Percentiles rank a stretch among this genome's conserved stretches.
Conservation (phyloP, 2,888 invertebrate species). For the Lagria hirta region DNA sequence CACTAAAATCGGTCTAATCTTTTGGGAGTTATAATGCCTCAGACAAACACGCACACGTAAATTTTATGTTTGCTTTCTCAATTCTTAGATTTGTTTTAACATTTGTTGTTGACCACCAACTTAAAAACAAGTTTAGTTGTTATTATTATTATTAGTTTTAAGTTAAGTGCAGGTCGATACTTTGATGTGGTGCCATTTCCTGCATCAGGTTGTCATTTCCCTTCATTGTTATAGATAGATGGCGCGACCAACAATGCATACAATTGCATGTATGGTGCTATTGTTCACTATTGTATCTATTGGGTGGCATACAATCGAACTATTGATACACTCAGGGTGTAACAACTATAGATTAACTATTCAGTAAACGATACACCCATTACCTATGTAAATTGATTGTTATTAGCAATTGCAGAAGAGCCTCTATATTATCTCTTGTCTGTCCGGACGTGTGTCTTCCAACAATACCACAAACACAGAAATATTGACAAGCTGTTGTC, state of each 20-base stretch:
- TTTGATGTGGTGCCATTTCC: slow-evolving; percentile 38
- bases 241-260: slow-evolving; percentile 48
- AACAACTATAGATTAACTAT: slow-evolving; percentile 54
- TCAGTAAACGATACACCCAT: slow-evolving; percentile 53
- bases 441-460: too few species aligned
- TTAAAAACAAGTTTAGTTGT: too few species aligned
- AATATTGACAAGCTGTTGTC: too few species aligned
- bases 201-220: slow-evolving; percentile 47
- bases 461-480: too few species aligned
- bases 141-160: too few species aligned
- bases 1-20: too few species aligned
- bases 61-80: too few species aligned
- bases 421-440: slow-evolving; percentile 33
- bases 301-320: slow-evolving; percentile 49
- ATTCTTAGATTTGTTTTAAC: too few species aligned
- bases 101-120: too few species aligned
- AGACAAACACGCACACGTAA: too few species aligned
- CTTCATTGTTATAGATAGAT: slow-evolving; percentile 49
- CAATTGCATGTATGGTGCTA: slow-evolving; percentile 51
- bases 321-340: slow-evolving; percentile 52
- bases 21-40: too few species aligned
- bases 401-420: slow-evolving; percentile 42
- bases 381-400: slow-evolving; percentile 52
- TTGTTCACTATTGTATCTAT: slow-evolving; percentile 49
- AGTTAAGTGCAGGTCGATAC: too few species aligned